Evolutionary conservation across 2,113 vertebrate species (phyloP).

Genomic region (Zapus hudsonius): DNA sequence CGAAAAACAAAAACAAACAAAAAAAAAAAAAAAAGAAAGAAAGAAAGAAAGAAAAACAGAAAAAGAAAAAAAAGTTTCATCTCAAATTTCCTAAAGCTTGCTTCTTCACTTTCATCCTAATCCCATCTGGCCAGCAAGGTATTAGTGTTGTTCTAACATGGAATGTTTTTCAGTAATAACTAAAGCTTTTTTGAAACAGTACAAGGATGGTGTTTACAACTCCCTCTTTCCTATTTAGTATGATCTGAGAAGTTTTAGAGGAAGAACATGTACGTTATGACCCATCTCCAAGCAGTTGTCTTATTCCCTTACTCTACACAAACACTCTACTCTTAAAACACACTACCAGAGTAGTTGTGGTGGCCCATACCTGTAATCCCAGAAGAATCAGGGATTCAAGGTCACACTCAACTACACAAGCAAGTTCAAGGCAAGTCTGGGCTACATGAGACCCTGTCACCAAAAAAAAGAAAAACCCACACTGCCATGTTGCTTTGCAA

Average conservation of each 20-base stretch:
- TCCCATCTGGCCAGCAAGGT: slow-evolving; percentile 30
- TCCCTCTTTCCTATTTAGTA: slow-evolving; percentile 1
- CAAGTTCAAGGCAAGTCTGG: too few relatives aligned
- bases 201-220: slow-evolving; percentile 36
- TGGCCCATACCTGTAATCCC: too few relatives aligned
- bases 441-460: too few relatives aligned
- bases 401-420: too few relatives aligned
- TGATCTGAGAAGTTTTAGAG: neutral
- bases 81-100: too few relatives aligned
- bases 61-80: too few relatives aligned
- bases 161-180: slow-evolving; percentile 44
- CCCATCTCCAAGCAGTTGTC: neutral
- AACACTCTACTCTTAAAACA: slow-evolving; percentile 31
- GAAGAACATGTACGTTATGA: neutral
- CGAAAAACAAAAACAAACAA: too few relatives aligned
- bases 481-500: neutral
- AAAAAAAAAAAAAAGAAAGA: too few relatives aligned
- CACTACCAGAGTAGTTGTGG: too few relatives aligned
- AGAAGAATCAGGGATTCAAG: too few relatives aligned
- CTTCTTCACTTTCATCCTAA: slow-evolving; percentile 67
- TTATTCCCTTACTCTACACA: neutral
- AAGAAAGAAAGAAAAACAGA: too few relatives aligned
- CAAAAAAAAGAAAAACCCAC: too few relatives aligned
- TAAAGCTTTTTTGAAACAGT: slow-evolving; percentile 2
- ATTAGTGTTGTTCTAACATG: slow-evolving; percentile 22